A percentile compares a stretch with the other conserved stretches of the same genome.
These are phyloP conservation scores for Drosophila orosa DNA, from an alignment of 1,140 invertebrate species.

Conservation along the genomic window DNA sequence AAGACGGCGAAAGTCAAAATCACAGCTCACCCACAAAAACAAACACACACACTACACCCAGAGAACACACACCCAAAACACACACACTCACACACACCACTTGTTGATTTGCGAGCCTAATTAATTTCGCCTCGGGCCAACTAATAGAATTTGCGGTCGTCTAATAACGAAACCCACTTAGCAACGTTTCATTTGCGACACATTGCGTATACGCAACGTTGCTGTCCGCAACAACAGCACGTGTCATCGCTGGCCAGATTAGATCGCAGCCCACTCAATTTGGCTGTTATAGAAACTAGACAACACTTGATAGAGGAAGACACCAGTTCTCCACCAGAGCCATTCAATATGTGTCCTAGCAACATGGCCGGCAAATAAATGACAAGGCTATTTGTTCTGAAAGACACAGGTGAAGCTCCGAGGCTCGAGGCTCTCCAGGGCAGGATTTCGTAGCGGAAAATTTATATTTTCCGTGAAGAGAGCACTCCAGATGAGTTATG, in stretches of 20 bases:
- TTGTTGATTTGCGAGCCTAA: constrained; percentile 72
- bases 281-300: constrained; percentile 66
- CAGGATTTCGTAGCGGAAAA: constrained; percentile 42
- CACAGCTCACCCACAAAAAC: constrained; percentile 24
- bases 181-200: constrained; percentile 45
- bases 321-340: constrained; percentile 9
- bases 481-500: constrained; percentile 45
- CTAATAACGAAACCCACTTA: constrained; percentile 61
- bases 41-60: neutral
- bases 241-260: constrained; percentile 43
- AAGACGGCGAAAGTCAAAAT: constrained; percentile 43
- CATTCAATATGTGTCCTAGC: constrained; percentile 73
- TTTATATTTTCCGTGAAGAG: constrained; percentile 50
- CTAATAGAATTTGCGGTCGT: constrained; percentile 54
- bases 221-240: constrained; percentile 22
- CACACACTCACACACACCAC: constrained; percentile 24
- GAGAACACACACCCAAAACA: no score
- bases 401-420: constrained; percentile 41
- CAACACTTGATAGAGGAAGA: constrained; percentile 44
- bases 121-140: constrained; percentile 55
- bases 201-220: constrained; percentile 53
- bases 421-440: constrained; percentile 27
- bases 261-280: constrained; percentile 49
- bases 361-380: constrained; percentile 62
- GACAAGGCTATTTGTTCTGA: constrained; percentile 63